Base-by-base conservation (phyloP, 2,888 invertebrate genomes). In the Drosophila recens region DNA sequence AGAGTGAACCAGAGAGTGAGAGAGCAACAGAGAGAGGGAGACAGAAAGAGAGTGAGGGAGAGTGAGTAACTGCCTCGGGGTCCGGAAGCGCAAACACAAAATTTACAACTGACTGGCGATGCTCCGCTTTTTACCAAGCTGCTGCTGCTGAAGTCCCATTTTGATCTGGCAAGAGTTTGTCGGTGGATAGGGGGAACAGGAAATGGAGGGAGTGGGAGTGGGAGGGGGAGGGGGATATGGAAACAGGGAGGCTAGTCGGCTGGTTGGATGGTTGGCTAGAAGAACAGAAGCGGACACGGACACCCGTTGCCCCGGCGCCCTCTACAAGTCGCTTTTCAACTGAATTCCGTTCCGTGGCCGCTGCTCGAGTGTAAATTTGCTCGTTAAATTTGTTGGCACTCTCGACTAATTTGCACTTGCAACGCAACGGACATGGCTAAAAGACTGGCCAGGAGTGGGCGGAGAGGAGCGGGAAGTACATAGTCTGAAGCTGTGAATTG, bases 321-420 rank as follows among this genome's bases (percentile, higher is more conserved):
- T 36, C 63, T 33, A 36, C 51, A 74, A 72, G 70, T 75, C 56
- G 71, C 64, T 38, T 51, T 59, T 51, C 38, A 67, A 67, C 58
- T 48, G 58, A 75, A 73, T 72, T 77, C 63, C 78, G 56, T 72
- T 77, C 52, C 51, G 74, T 79, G 76, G 75, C 79, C 79, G 76
- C 79, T 81, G 74, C 71, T 79, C 70, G 89, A 88, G 90, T 85
- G 85, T 86, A 90, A 85, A 85, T 85, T 85, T 85, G 90, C 85
- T 85, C 89, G 85, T 85, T 90, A 85, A 85, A 90, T 85, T 85
- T 88, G 90, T 85, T 90, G 89, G 83, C 90, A 86, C 85, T 90
- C 87, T 90, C 82, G 87, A 90, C 85, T 85, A 85, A 85, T 85
- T 85, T 85, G 90, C 90, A 90, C 82, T 85, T 82, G 82, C 59